These are phyloP conservation scores for Poecilia gillii DNA, from an alignment of 2,797 vertebrate species.

Conservation along the genomic window DNA sequence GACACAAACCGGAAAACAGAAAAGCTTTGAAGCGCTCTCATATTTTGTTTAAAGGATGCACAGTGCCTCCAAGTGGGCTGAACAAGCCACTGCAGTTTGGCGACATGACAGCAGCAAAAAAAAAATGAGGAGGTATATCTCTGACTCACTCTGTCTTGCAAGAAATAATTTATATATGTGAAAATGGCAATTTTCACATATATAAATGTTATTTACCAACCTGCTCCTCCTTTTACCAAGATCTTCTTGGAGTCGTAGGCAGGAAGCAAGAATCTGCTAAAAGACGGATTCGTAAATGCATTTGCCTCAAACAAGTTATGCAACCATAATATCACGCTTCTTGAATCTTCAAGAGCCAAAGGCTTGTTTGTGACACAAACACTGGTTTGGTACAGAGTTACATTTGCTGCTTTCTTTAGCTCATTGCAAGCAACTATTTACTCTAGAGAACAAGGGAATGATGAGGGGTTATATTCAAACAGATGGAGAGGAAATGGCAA, in stretches of 20 bases:
- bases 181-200: background rate
- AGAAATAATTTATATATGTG: background rate
- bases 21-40: slow-evolving; percentile 8
- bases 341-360: slow-evolving; percentile 8
- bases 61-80: slow-evolving; percentile 71
- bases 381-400: slow-evolving; percentile 37
- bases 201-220: slow-evolving; percentile 12
- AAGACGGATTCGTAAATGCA: background rate
- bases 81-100: slow-evolving; percentile 34
- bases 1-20: slow-evolving; percentile 41
- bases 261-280: background rate
- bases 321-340: background rate
- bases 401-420: slow-evolving; percentile 26
- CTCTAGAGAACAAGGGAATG: slow-evolving; percentile 27
- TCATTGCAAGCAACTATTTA: slow-evolving; percentile 38
- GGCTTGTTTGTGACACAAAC: slow-evolving; percentile 32
- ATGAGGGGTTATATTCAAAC: slow-evolving; percentile 33
- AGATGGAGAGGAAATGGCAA: slow-evolving; percentile 47
- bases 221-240: slow-evolving; percentile 7
- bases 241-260: slow-evolving; percentile 8
- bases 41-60: slow-evolving; percentile 52
- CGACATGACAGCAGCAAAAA: background rate
- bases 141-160: background rate
- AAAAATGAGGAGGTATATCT: background rate
- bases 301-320: slow-evolving; percentile 1